Evolutionary conservation across 2,797 vertebrate genomes (phyloP).

Genomic region (Staurois parvus): DNA sequence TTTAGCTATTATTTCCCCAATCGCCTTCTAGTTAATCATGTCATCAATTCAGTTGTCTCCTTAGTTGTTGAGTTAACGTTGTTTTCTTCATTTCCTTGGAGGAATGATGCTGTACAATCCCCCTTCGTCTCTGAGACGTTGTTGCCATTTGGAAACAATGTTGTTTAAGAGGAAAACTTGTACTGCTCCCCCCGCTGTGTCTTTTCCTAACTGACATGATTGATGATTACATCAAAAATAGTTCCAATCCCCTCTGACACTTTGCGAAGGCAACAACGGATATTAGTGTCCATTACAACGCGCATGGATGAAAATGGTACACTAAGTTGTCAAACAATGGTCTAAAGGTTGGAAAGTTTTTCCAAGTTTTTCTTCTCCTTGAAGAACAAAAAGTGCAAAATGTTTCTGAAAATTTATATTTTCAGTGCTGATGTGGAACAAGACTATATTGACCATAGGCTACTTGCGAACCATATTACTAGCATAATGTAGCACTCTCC

Average conservation of each 20-base stretch:
- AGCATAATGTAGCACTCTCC: too few species aligned
- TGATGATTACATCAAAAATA: conserved; percentile 47
- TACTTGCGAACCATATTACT: too few species aligned
- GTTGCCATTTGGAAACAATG: neutral
- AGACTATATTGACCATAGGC: too few species aligned
- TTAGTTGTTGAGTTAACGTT: conserved; percentile 33
- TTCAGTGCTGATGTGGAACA: too few species aligned
- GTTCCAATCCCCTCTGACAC: conserved; percentile 40
- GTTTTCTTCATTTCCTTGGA: conserved; percentile 3
- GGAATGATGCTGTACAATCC: neutral
- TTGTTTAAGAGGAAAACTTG: conserved; percentile 8
- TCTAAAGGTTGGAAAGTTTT: neutral
- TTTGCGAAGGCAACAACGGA: conserved; percentile 15
- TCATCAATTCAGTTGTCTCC: conserved; percentile 24
- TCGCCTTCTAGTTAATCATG: conserved; percentile 30
- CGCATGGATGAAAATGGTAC: conserved; percentile 10
- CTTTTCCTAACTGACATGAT: conserved; percentile 50
- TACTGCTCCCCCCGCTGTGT: neutral
- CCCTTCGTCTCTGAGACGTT: neutral
- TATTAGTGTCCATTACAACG: conserved; percentile 31
- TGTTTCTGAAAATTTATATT: too few species aligned
- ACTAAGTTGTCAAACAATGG: conserved; percentile 18
- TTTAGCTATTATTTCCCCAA: conserved; percentile 13
- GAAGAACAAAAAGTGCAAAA: too few species aligned
- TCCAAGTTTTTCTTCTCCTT: too few species aligned